Percentiles rank a stretch among this genome's conserved stretches.
phyloP scores from a whole-genome alignment of 1,140 invertebrate species.

The Chelonus insularis region DNA sequence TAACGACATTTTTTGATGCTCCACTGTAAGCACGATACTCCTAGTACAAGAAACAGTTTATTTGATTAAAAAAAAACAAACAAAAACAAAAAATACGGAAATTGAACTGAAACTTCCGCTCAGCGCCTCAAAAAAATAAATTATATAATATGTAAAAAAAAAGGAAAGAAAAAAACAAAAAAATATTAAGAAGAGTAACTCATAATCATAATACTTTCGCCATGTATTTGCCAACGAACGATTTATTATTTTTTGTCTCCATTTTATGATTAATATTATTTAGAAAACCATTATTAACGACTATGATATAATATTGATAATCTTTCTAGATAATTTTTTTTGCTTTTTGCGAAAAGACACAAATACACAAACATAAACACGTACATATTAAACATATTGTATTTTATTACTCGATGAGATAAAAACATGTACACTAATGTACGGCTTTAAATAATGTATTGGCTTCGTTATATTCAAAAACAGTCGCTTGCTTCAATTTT shows the following conservation, averaged over 20 bases:
- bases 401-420: constrained; percentile 18
- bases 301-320: constrained; percentile 50
- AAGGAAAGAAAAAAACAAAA: constrained; percentile 17
- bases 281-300: constrained; percentile 53
- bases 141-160: constrained; percentile 19
- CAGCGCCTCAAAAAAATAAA: constrained; percentile 50
- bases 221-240: constrained; percentile 61
- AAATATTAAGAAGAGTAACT: constrained; percentile 6
- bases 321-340: constrained; percentile 57
- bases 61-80: constrained; percentile 22
- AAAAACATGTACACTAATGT: constrained; percentile 14
- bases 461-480: constrained; percentile 37
- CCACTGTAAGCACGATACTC: constrained; percentile 41
- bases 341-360: constrained; percentile 12
- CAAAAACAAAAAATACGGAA: too few species aligned
- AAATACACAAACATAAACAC: constrained; percentile 4
- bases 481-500: constrained; percentile 33
- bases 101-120: too few species aligned
- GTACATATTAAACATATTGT: constrained; percentile 12
- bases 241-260: constrained; percentile 50
- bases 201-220: constrained; percentile 56
- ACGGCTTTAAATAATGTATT: constrained; percentile 31
- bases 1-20: constrained; percentile 1
- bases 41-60: constrained; percentile 38
- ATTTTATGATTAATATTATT: constrained; percentile 56